Evolutionary conservation across 2,888 invertebrate species (phyloP).

Genomic region (Drosophila anomalipes): DNA sequence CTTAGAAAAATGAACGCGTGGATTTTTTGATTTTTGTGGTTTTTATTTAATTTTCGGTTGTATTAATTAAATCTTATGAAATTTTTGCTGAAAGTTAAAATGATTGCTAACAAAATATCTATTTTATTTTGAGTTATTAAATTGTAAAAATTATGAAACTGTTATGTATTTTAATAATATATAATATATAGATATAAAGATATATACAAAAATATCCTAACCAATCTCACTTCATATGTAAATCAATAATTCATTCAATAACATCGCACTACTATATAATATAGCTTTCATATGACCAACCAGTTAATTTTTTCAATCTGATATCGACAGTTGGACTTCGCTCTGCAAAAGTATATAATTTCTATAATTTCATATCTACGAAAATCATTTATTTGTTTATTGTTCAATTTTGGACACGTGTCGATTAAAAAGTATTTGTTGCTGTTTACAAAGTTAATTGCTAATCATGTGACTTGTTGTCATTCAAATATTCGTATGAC

Average conservation of each 20-base stretch:
- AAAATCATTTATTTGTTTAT: not conserved
- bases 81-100: accelerated
- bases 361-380: not conserved
- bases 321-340: not conserved
- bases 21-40: not conserved
- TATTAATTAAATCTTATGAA: not conserved
- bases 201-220: no score
- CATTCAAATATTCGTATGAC: conserved; percentile 2
- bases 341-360: not conserved
- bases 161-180: no score
- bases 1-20: not conserved
- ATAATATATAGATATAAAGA: no score
- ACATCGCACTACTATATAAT: not conserved
- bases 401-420: conserved; percentile 14
- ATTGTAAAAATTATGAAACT: not conserved
- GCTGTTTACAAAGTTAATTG: conserved; percentile 16
- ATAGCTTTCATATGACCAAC: not conserved
- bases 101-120: not conserved
- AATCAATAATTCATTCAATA: not conserved
- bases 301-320: not conserved
- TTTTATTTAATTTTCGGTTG: not conserved
- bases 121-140: not conserved
- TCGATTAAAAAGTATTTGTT: not conserved
- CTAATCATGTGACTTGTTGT: conserved; percentile 12
- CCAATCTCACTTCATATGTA: not conserved